phyloP scores from a whole-genome alignment of 2,888 invertebrate genomes.

The Heteromurus nitidus region DNA sequence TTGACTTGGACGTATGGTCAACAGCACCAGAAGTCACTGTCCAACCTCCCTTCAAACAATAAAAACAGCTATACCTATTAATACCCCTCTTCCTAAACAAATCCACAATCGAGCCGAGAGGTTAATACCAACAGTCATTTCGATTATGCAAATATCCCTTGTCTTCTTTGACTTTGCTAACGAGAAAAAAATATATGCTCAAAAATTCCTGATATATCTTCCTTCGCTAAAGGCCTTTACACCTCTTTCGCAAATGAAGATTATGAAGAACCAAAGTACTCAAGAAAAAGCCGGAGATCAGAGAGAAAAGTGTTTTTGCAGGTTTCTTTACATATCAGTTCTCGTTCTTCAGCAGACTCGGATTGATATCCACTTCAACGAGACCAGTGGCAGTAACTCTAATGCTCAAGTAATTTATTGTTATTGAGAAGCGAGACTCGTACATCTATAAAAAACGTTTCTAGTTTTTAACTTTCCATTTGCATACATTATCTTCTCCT shows the following conservation, averaged over 20 bases:
- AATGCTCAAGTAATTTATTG: conserved; percentile 4
- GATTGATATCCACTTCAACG: not conserved
- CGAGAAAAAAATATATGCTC: not conserved
- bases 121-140: too few relatives aligned
- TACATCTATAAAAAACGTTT: not conserved
- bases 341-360: not conserved
- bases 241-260: not conserved
- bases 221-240: conserved; percentile 6
- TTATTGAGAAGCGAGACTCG: not conserved
- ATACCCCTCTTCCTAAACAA: too few relatives aligned
- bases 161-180: not conserved
- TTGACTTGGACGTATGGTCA: too few relatives aligned
- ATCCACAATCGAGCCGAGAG: conserved; percentile 3
- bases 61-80: not conserved
- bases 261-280: too few relatives aligned
- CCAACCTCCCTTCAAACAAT: not conserved
- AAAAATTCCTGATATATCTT: not conserved
- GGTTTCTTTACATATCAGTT: not conserved
- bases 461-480: not conserved
- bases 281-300: not conserved
- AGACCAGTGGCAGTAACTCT: not conserved
- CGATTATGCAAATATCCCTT: conserved; percentile 29
- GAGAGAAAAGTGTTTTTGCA: not conserved
- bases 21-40: not conserved
- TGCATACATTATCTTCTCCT: too few relatives aligned